Evolutionary conservation across 2,888 invertebrate genomes (phyloP).

Genomic region (Bembecia ichneumoniformis): DNA sequence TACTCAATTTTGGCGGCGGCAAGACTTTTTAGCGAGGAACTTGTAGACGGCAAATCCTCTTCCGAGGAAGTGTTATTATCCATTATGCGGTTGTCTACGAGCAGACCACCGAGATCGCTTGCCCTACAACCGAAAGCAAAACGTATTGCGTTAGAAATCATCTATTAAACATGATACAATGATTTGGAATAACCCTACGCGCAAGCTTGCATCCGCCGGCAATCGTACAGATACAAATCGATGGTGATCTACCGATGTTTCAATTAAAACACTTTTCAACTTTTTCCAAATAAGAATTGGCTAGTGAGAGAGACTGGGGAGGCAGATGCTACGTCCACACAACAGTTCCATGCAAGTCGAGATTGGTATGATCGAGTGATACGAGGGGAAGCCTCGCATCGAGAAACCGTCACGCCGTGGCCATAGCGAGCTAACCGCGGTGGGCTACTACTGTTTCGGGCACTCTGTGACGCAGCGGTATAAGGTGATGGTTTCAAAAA

Average conservation of each 20-base stretch:
- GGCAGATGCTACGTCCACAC: neutral
- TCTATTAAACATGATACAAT: neutral
- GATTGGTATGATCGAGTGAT: too few species aligned
- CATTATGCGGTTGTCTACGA: neutral
- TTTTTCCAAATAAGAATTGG: neutral
- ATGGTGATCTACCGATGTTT: neutral
- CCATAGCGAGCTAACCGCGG: slow-evolving; percentile 51
- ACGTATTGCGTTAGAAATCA: neutral
- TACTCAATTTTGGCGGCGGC: neutral
- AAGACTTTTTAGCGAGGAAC: neutral
- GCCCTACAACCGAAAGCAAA: neutral
- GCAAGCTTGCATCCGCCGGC: neutral
- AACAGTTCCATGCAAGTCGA: neutral
- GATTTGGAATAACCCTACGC: neutral
- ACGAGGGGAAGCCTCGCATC: neutral
- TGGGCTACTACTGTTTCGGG: slow-evolving; percentile 44
- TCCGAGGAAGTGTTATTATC: neutral
- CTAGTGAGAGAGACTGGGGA: neutral
- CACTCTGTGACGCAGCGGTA: slow-evolving; percentile 37
- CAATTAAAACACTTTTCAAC: neutral
- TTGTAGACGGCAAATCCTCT: neutral
- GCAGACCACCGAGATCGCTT: neutral
- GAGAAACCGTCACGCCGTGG: slow-evolving; percentile 29
- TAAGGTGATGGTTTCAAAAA: slow-evolving; percentile 2
- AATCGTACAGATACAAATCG: neutral